These are phyloP conservation scores for Heliconius ethilla DNA, from an alignment of 2,888 invertebrate species.

Conservation along the genomic window DNA sequence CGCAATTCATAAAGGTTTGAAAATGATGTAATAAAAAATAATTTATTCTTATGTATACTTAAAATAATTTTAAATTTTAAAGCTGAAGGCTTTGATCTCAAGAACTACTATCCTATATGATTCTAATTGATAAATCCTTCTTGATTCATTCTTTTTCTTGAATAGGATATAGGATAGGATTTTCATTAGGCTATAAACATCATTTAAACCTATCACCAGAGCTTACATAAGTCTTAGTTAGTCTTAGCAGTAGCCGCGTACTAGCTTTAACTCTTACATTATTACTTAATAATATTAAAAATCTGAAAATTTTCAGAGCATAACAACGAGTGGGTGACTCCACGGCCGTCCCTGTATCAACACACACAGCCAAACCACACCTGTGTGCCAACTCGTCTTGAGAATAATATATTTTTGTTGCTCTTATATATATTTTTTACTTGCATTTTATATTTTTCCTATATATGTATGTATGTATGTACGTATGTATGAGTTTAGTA, in stretches of 20 bases:
- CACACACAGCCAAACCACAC: constrained; percentile 56
- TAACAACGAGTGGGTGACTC: constrained; percentile 48
- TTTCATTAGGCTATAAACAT: too few relatives aligned
- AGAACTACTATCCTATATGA: too few relatives aligned
- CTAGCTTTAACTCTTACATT: too few relatives aligned
- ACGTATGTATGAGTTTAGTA: constrained; percentile 55
- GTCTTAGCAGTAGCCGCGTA: too few relatives aligned
- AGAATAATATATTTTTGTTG: constrained; percentile 82
- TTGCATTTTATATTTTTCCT: constrained; percentile 80
- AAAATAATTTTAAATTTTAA: too few relatives aligned
- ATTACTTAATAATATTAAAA: not conserved
- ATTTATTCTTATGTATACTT: not conserved
- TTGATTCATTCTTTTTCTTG: too few relatives aligned
- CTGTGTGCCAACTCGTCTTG: constrained; percentile 73
- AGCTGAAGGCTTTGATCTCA: not conserved
- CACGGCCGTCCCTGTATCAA: constrained; percentile 51
- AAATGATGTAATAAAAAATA: not conserved
- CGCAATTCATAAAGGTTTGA: not conserved
- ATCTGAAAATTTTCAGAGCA: not conserved
- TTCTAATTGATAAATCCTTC: too few relatives aligned
- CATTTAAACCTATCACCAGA: too few relatives aligned
- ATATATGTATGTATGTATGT: constrained; percentile 56
- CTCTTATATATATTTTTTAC: constrained; percentile 76
- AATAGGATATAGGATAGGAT: too few relatives aligned
- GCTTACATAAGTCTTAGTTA: too few relatives aligned